Evolutionary conservation across 2,888 invertebrate species (phyloP), one percentile per base, ranked within the genome.

Genomic region (Ceriagrion tenellum): DNA sequence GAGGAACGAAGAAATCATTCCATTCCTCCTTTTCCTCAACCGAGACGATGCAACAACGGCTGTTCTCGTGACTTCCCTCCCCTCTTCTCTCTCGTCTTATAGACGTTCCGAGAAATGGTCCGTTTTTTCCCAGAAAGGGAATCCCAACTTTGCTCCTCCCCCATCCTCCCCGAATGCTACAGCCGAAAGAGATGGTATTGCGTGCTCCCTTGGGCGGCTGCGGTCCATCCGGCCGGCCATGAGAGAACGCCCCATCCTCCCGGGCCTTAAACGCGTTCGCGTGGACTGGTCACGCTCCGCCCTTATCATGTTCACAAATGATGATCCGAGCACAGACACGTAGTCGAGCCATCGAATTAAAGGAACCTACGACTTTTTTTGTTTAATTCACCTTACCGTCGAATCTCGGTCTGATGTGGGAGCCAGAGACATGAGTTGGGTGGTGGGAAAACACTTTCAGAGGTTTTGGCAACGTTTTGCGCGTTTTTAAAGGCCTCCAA

Each of bases 81-180:
- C 12, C 81, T 81, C 74, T 81, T n/a, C 18, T 81, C 18, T 81
- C 30, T 35, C 74, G 47, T 30, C 74, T 35, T 10, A 8, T 12
- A 35, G 35, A 81, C 47, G 69, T 93, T 93, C 93, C 93, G 93
- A 69, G 93, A 93, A 93, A 69, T 93, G 12, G 69, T 47, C 59
- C 40, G 40, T 47, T 47, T 35, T 93, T 93, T 93, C 93, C 74
- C 63, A 93, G 93, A 93, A 93, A 69, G 69, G 93, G 74, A 93
- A 93, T 74, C 93, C 26, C 81, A 18, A 13, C 30, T 35, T 23
- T 16, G 81, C 47, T 59, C 40, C 8, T 23, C 26, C 23, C 26
- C 30, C 55, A n/a, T 93, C 69, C 30, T 63, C 2, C 23, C 40
- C 35, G 81, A 81, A 35, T 6, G 69, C 69, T 26, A 35, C 35